Evolutionary conservation across 1,140 invertebrate species (phyloP).

Genomic region (Steinernema khuongi): DNA sequence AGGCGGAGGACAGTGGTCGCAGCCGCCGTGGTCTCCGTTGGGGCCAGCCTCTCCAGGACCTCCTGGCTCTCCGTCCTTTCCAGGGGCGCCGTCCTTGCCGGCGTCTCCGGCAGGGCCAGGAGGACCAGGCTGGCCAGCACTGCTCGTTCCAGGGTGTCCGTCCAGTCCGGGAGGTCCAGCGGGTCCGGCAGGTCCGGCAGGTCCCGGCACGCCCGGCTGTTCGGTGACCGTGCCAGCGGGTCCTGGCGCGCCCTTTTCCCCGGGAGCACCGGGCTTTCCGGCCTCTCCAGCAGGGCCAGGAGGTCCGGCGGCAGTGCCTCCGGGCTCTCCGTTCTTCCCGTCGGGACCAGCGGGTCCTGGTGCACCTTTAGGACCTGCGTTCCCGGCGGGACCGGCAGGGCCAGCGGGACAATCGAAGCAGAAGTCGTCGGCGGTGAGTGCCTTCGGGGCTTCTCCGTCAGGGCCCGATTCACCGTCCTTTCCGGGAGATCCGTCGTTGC

Average conservation of each 20-base stretch:
- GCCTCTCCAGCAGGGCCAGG: slow-evolving; percentile 31
- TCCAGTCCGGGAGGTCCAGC: slow-evolving; percentile 36
- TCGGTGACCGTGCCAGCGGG: slow-evolving; percentile 26
- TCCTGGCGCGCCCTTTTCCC: slow-evolving; percentile 28
- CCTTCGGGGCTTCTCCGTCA: slow-evolving; percentile 19
- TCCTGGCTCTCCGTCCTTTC: slow-evolving; percentile 28
- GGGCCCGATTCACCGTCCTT: slow-evolving; percentile 22
- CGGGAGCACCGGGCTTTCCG: slow-evolving; percentile 27
- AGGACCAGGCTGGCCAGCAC: slow-evolving; percentile 30
- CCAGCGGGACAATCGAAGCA: slow-evolving; percentile 29
- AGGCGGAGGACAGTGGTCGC: slow-evolving; percentile 29
- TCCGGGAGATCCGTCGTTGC: background rate
- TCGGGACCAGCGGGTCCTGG: slow-evolving; percentile 28
- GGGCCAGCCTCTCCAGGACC: slow-evolving; percentile 32
- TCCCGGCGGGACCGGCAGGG: slow-evolving; percentile 27
- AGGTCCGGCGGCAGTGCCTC: slow-evolving; percentile 21
- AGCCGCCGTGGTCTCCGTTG: slow-evolving; percentile 27
- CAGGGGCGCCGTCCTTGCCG: slow-evolving; percentile 29
- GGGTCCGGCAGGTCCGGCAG: slow-evolving; percentile 22
- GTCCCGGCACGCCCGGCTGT: slow-evolving; percentile 30
- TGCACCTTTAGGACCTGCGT: background rate
- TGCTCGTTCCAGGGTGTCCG: slow-evolving; percentile 30
- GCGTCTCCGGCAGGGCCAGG: slow-evolving; percentile 31
- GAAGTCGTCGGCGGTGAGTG: slow-evolving; percentile 19
- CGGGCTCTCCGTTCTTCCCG: slow-evolving; percentile 30